These are phyloP conservation scores for Tokudaia muenninki DNA, from an alignment of 2,797 vertebrate species.

Conservation along the genomic window DNA sequence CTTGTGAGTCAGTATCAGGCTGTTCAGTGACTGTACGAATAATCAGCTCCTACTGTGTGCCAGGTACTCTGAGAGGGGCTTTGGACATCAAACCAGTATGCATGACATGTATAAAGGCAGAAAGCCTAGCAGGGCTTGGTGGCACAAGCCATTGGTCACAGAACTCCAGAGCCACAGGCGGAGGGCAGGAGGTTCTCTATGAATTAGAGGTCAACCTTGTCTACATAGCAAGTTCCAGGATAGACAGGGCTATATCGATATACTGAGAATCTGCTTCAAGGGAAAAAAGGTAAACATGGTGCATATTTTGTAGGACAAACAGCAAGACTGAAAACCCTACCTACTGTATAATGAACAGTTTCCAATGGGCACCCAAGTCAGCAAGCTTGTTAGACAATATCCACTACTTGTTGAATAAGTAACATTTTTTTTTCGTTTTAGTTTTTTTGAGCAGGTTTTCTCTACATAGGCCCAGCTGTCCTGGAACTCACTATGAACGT, in stretches of 20 bases:
- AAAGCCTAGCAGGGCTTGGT: neutral
- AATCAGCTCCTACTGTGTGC: neutral
- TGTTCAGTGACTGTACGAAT: neutral
- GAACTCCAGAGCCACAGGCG: neutral
- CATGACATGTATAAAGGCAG: constrained; percentile 15
- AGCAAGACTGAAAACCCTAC: constrained; percentile 46
- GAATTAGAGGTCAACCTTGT: neutral
- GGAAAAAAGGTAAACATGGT: neutral
- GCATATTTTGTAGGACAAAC: neutral
- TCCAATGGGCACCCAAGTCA: neutral
- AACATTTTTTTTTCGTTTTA: neutral
- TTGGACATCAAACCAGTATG: neutral
- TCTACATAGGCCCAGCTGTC: neutral
- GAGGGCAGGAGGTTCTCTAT: neutral
- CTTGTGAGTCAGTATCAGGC: neutral
- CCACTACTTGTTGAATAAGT: neutral
- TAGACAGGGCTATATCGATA: neutral
- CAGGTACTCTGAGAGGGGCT: neutral
- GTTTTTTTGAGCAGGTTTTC: neutral
- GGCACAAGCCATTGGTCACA: neutral
- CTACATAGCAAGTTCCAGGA: neutral
- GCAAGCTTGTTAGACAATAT: neutral
- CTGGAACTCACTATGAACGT: neutral
- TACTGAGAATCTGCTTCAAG: neutral
- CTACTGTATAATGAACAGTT: neutral